These are phyloP conservation scores for Galerucella calmariensis DNA, from an alignment of 2,888 invertebrate genomes.

Conservation along the genomic window DNA sequence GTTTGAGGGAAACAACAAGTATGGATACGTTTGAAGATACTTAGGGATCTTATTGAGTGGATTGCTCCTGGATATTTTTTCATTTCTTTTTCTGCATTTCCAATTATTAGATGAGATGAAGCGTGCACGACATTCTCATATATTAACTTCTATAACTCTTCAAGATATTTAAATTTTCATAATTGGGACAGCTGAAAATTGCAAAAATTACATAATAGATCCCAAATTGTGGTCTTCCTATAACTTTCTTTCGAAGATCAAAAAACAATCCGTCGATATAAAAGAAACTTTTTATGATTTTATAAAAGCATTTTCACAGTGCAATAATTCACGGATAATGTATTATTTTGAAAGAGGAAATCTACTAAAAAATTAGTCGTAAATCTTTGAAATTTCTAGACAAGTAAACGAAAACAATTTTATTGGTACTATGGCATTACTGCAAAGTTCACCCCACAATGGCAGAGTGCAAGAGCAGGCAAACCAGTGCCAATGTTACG, in stretches of 20 bases:
- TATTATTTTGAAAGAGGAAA: conserved; percentile 25
- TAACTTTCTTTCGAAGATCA: no score
- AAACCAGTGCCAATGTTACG: conserved; percentile 30
- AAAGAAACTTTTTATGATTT: conserved; percentile 20
- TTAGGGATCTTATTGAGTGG: conserved; percentile 18
- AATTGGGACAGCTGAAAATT: background rate
- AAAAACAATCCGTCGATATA: background rate
- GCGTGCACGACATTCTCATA: conserved; percentile 17
- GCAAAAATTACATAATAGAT: background rate
- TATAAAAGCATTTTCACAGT: conserved; percentile 30
- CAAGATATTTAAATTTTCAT: background rate
- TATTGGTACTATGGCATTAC: conserved; percentile 32
- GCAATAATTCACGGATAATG: conserved; percentile 20
- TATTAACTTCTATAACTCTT: background rate
- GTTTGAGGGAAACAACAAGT: conserved; percentile 26
- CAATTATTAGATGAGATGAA: conserved; percentile 31
- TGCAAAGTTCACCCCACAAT: conserved; percentile 43
- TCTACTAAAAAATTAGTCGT: conserved; percentile 29
- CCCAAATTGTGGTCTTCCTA: no score
- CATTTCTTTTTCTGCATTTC: conserved; percentile 20
- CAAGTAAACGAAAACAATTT: conserved; percentile 38
- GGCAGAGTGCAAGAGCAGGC: conserved; percentile 32
- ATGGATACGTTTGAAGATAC: conserved; percentile 21
- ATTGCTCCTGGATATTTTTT: conserved; percentile 15
- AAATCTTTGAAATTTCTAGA: conserved; percentile 25